Evolutionary conservation across 1,140 invertebrate genomes (phyloP), one percentile per base, ranked within the genome.

Genomic region (Akabosia matsudoensis): DNA sequence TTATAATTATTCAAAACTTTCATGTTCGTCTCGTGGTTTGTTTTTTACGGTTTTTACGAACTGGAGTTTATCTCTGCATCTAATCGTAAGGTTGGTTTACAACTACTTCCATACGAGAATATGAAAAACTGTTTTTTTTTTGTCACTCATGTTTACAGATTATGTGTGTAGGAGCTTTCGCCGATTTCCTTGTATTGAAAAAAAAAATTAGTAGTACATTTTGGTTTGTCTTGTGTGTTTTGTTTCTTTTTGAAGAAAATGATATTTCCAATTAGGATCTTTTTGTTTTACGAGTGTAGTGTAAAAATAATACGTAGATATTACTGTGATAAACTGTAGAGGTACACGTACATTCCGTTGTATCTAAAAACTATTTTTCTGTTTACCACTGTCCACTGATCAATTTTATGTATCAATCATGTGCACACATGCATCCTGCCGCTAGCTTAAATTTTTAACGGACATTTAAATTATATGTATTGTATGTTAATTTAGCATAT

Each of bases 201-300:
- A 24, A 30, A 22, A 67, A 67, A 67, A 10, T 67, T 67, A 24
- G 28, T 30, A 22, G 28, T 30, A 30, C 4, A 10, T 61, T 61
- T 61, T 45, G 7, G 7, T 45, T 45, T 45, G 37, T 45, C 37
- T 61, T 61, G 54, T 67, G 31, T 16, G 61, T 30, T 67, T 30
- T n/a, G 31, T n/a, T n/a, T n/a, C n/a, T n/a, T n/a, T 67, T 67
- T 67, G 61, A 67, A 67, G 61, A 30, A 67, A 67, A 67, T 67
- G 61, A 67, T 67, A 30, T 30, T 67, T 67, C 14, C n/a, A n/a
- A n/a, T n/a, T n/a, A n/a, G n/a, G n/a, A 30, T 30, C 10, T 67
- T 22, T 67, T 67, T 28, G 22, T 67, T 61, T 61, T 61, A 16
- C 31, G 61, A 67, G 61, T 67, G 61, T 67, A 30, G 61, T 67